phyloP scores from a whole-genome alignment of 2,888 invertebrate genomes.

The Acleris holmiana region DNA sequence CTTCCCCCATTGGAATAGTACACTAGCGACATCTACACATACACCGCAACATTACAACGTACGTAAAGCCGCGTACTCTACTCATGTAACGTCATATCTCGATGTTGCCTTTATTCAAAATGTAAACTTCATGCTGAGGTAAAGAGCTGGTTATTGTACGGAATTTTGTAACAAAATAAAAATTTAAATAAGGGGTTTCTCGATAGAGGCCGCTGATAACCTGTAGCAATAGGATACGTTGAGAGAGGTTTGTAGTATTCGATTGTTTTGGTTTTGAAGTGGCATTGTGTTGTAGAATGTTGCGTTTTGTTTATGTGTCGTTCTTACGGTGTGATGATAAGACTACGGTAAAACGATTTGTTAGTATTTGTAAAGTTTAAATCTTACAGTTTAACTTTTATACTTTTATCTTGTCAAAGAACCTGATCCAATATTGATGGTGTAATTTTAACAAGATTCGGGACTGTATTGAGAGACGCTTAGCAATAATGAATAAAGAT shows the following conservation, averaged over 20 bases:
- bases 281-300: neutral
- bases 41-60: constrained; percentile 19
- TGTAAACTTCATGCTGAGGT: neutral
- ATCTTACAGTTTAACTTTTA: too few species aligned
- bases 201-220: constrained; percentile 38
- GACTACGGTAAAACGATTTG: too few species aligned
- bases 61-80: constrained; percentile 6
- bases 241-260: neutral
- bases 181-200: constrained; percentile 6
- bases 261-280: neutral
- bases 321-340: neutral
- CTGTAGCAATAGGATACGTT: constrained; percentile 3
- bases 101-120: neutral
- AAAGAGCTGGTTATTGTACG: neutral
- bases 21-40: constrained; percentile 40
- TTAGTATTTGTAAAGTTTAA: too few species aligned
- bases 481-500: too few species aligned
- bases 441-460: too few species aligned
- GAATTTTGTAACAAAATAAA: constrained; percentile 2
- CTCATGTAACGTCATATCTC: constrained; percentile 4
- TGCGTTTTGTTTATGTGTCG: neutral
- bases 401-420: too few species aligned
- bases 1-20: constrained; percentile 10
- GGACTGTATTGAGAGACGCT: too few species aligned
- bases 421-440: too few species aligned